Percentiles rank a stretch among this genome's conserved stretches.
These are phyloP conservation scores for Apostichopus leukothele DNA, from an alignment of 53 echinoderm and acorn worm genomes.

Conservation along the genomic window DNA sequence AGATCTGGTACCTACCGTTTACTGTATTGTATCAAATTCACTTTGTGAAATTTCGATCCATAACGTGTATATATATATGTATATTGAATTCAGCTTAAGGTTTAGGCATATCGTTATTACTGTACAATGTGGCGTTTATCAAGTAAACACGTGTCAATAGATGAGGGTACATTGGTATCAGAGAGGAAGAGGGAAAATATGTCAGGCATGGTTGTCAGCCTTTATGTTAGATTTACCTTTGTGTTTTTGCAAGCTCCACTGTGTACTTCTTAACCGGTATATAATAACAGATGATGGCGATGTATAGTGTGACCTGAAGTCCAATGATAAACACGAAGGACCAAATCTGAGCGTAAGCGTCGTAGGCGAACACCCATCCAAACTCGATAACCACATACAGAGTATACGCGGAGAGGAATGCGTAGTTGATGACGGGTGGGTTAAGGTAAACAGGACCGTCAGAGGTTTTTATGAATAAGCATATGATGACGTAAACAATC, in stretches of 20 bases:
- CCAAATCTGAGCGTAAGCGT: not conserved
- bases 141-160: too few species aligned
- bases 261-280: not conserved
- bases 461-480: conserved; percentile 47
- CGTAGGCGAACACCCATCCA: conserved; percentile 44
- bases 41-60: too few species aligned
- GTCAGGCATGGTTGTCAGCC: too few species aligned
- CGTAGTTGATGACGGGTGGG: conserved; percentile 51
- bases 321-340: conserved; percentile 14
- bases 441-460: conserved; percentile 54
- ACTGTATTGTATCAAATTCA: too few species aligned
- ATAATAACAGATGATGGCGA: conserved; percentile 17
- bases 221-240: not conserved
- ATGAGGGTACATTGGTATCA: too few species aligned
- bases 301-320: conserved; percentile 32
- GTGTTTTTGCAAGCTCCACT: not conserved
- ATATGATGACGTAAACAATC: conserved; percentile 57
- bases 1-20: too few species aligned
- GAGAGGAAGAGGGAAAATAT: too few species aligned
- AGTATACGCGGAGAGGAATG: conserved; percentile 36
- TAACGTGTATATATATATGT: too few species aligned
- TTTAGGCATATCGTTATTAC: too few species aligned
- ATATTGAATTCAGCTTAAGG: too few species aligned
- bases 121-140: too few species aligned
- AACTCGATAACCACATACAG: conserved; percentile 9